A percentile compares a stretch with the other conserved stretches of the same genome.
Conservation (phyloP, 1,140 invertebrate species). For the Leptinotarsa texana region DNA sequence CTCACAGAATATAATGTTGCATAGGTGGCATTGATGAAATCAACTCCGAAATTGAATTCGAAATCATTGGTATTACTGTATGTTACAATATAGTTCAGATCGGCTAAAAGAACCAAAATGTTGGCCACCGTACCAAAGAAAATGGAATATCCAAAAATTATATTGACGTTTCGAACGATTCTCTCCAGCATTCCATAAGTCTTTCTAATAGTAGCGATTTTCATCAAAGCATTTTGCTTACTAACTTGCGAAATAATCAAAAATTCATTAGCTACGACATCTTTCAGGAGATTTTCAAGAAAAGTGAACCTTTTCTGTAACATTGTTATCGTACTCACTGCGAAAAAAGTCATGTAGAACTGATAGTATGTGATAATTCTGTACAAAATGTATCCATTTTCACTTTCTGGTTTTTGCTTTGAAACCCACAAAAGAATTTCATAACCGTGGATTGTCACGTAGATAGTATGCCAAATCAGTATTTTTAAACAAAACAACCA, state of each 20-base stretch:
- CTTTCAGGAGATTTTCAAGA: neutral
- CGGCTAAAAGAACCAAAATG: neutral
- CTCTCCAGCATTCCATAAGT: neutral
- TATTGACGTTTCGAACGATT: neutral
- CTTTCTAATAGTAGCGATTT: neutral
- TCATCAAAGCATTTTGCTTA: neutral
- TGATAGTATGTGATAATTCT: slow-evolving; percentile 14
- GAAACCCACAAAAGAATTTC: neutral
- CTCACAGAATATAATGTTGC: neutral
- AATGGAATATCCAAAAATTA: neutral
- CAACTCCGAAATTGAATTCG: neutral
- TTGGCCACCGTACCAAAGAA: neutral
- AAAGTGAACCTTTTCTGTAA: neutral
- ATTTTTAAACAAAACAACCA: neutral
- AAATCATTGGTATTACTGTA: neutral
- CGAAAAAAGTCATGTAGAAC: neutral
- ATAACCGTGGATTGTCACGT: neutral
- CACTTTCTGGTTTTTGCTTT: neutral
- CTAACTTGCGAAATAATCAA: neutral
- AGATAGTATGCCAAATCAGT: neutral
- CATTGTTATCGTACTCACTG: neutral
- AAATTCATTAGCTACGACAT: neutral
- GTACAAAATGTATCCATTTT: slow-evolving; percentile 17
- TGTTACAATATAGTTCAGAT: neutral
- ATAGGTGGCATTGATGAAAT: neutral